Evolutionary conservation across 2,888 invertebrate species (phyloP).

Genomic region (Stenurella melanura): DNA sequence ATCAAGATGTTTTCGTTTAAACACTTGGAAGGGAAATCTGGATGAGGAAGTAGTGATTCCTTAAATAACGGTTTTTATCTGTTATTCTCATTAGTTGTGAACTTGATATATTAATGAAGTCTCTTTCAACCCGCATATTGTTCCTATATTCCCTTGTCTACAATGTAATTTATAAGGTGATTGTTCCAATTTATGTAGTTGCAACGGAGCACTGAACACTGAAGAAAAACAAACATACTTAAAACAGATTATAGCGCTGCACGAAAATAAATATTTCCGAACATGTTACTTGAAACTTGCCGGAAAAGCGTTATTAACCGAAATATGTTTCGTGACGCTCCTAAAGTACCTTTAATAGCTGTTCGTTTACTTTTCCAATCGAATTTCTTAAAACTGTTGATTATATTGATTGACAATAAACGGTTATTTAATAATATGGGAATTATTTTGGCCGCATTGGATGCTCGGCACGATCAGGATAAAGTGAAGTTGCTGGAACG

Average conservation of each 20-base stretch:
- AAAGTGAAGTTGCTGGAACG: constrained; percentile 53
- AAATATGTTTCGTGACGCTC: constrained; percentile 5
- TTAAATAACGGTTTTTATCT: no score
- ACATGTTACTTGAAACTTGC: neutral
- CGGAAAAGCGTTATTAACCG: neutral
- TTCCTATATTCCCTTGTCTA: no score
- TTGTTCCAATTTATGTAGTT: no score
- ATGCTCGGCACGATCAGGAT: constrained; percentile 52
- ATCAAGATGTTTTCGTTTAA: no score
- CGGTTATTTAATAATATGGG: constrained; percentile 52
- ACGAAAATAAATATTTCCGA: neutral
- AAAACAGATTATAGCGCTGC: neutral
- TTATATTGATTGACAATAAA: constrained; percentile 43
- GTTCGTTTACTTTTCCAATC: constrained; percentile 27
- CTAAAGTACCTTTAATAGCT: constrained; percentile 21
- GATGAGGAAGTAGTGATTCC: no score
- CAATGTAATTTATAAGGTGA: no score
- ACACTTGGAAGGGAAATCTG: no score
- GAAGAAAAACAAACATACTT: neutral
- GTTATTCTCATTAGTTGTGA: no score
- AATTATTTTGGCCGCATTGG: constrained; percentile 51
- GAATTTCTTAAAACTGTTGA: constrained; percentile 35
- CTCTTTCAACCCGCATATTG: no score
- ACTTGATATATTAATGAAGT: no score
- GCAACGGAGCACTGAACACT: neutral